These are phyloP conservation scores for Merodon equestris DNA, from an alignment of 2,888 invertebrate genomes.

Conservation along the genomic window DNA sequence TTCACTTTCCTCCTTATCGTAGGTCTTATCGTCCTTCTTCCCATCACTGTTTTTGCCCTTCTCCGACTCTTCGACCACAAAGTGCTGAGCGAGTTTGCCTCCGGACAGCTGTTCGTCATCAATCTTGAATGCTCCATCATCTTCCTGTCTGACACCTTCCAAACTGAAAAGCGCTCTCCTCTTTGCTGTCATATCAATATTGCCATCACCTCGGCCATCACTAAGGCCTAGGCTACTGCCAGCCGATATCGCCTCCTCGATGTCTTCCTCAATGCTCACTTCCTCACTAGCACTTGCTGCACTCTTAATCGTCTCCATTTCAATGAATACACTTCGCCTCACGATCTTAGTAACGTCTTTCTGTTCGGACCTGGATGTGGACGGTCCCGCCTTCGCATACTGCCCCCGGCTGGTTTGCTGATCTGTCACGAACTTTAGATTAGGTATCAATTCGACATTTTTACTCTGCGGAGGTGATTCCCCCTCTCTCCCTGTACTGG, in stretches of 20 bases:
- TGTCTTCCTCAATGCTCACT: constrained; percentile 78
- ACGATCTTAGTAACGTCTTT: constrained; percentile 48
- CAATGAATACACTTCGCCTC: constrained; percentile 72
- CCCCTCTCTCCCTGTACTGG: constrained; percentile 52
- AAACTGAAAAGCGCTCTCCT: constrained; percentile 39
- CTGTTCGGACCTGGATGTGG: constrained; percentile 58
- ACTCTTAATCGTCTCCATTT: constrained; percentile 74
- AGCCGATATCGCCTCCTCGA: constrained; percentile 75
- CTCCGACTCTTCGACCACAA: constrained; percentile 71
- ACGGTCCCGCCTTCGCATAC: constrained; percentile 62
- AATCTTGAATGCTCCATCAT: constrained; percentile 74
- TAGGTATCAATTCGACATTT: constrained; percentile 75
- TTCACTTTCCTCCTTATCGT: constrained; percentile 65
- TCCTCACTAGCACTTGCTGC: constrained; percentile 70
- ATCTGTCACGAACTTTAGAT: constrained; percentile 73
- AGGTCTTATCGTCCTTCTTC: constrained; percentile 52
- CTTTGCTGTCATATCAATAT: constrained; percentile 43
- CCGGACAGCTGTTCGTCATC: constrained; percentile 77
- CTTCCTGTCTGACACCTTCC: constrained; percentile 12
- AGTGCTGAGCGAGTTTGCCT: constrained; percentile 77
- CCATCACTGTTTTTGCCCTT: constrained; percentile 55
- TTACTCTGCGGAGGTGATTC: constrained; percentile 48
- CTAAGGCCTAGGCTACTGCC: constrained; percentile 58
- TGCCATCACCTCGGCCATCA: constrained; percentile 49
- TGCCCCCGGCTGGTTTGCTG: constrained; percentile 54